Evolutionary conservation across 2,113 vertebrate genomes (phyloP).

Genomic region (Madoqua kirkii): DNA sequence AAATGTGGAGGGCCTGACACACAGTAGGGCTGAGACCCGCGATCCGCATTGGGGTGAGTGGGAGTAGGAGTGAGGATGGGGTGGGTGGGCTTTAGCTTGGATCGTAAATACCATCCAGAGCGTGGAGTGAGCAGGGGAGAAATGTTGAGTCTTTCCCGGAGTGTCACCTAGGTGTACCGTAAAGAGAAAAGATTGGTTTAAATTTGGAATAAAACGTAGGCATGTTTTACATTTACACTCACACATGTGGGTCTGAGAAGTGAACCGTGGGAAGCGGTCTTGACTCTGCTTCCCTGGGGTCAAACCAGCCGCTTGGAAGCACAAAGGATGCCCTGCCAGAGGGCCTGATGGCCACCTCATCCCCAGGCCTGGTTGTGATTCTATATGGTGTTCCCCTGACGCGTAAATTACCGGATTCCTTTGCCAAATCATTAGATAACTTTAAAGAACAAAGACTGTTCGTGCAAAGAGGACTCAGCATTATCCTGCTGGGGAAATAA

Average conservation of each 20-base stretch:
- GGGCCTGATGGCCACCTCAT: accelerated
- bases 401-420: not conserved
- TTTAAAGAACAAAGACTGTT: not conserved
- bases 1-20: too few relatives aligned
- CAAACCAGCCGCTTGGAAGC: accelerated
- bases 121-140: accelerated
- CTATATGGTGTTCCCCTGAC: not conserved
- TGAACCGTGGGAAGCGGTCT: not conserved
- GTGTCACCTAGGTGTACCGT: not conserved
- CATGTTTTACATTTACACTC: not conserved
- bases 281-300: not conserved
- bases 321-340: accelerated
- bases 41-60: accelerated
- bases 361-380: not conserved
- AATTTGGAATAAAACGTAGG: not conserved
- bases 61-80: not conserved
- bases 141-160: accelerated
- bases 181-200: not conserved
- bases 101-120: not conserved
- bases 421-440: not conserved
- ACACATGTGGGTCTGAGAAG: not conserved
- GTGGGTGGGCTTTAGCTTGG: not conserved
- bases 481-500: not conserved
- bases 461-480: not conserved
- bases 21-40: accelerated